Evolutionary conservation across 2,888 invertebrate species (phyloP).

Genomic region (Digitonthophagus gazella): DNA sequence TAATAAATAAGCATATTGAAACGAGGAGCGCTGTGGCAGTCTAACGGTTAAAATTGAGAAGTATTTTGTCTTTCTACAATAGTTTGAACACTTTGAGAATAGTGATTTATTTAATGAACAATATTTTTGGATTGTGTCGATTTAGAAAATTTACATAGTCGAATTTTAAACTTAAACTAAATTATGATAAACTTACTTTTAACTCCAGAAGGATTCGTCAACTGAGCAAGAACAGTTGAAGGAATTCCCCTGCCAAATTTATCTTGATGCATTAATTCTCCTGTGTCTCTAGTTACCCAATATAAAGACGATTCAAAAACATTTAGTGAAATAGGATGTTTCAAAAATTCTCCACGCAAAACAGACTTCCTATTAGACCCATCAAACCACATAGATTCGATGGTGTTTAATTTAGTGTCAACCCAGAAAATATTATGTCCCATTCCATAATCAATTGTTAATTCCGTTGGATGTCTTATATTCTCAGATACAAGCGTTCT

Average conservation of each 20-base stretch:
- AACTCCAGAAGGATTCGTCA: constrained; percentile 83
- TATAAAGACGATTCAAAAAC: constrained; percentile 91
- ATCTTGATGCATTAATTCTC: constrained; percentile 85
- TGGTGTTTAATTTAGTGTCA: constrained; percentile 87
- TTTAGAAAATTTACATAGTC: too few relatives aligned
- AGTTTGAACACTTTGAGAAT: too few relatives aligned
- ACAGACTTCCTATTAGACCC: constrained; percentile 74
- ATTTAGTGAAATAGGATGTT: constrained; percentile 84
- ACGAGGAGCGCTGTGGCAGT: too few relatives aligned
- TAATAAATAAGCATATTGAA: too few relatives aligned
- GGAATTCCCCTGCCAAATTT: constrained; percentile 96
- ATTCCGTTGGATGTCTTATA: constrained; percentile 82
- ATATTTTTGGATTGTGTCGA: too few relatives aligned
- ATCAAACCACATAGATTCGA: constrained; percentile 82
- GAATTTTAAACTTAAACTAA: too few relatives aligned
- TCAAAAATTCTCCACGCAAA: constrained; percentile 68
- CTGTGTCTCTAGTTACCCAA: constrained; percentile 89
- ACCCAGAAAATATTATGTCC: constrained; percentile 93
- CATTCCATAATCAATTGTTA: constrained; percentile 88
- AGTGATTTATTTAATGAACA: too few relatives aligned
- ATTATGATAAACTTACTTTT: constrained; percentile 70
- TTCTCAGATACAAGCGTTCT: constrained; percentile 76
- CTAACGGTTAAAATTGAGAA: too few relatives aligned
- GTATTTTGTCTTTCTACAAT: too few relatives aligned
- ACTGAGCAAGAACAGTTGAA: constrained; percentile 75